phyloP scores from a whole-genome alignment of 2,888 invertebrate genomes.

The Phoronis australis region DNA sequence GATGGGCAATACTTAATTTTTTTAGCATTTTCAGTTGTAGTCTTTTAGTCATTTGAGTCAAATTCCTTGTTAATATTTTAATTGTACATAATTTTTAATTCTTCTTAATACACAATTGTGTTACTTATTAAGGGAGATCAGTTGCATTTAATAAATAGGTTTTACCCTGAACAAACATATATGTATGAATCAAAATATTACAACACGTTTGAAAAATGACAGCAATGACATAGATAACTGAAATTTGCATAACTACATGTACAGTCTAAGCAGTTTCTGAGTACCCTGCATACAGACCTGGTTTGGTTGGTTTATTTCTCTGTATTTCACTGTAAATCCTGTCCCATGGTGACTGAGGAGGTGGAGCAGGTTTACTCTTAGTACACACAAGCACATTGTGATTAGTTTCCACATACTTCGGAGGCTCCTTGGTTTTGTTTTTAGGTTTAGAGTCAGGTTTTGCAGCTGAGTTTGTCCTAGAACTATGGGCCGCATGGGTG shows the following conservation, averaged over 20 bases:
- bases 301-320: constrained; percentile 23
- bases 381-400: constrained; percentile 26
- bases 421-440: too few relatives aligned
- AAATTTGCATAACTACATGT: background rate
- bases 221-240: background rate
- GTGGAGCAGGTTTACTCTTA: constrained; percentile 15
- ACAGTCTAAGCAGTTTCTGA: background rate
- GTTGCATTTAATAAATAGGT: too few relatives aligned
- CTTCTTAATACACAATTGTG: too few relatives aligned
- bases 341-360: constrained; percentile 23
- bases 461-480: background rate
- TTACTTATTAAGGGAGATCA: too few relatives aligned
- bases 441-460: background rate
- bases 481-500: background rate
- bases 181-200: too few relatives aligned
- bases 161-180: too few relatives aligned
- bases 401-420: constrained; percentile 20
- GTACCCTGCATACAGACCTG: constrained; percentile 14
- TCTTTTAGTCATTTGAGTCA: too few relatives aligned
- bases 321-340: constrained; percentile 29
- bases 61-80: too few relatives aligned
- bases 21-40: too few relatives aligned
- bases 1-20: too few relatives aligned
- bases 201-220: too few relatives aligned
- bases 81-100: too few relatives aligned